A percentile compares a stretch with the other conserved stretches of the same genome.
phyloP scores from a whole-genome alignment of 2,888 invertebrate species.

The Sinelater perroti region DNA sequence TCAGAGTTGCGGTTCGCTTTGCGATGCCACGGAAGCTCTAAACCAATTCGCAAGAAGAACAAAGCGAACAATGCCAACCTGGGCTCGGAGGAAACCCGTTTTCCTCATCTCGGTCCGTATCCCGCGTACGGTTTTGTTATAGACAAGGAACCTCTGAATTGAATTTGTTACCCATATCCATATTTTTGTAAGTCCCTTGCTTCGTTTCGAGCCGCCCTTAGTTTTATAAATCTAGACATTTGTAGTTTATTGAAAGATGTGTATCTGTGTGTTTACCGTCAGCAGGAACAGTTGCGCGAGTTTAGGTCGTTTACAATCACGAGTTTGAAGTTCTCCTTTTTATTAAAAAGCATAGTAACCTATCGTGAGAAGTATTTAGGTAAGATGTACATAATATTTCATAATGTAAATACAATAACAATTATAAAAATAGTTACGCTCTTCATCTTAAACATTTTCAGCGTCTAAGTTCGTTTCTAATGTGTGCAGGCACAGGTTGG shows the following conservation, averaged over 20 bases:
- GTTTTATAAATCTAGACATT: background rate
- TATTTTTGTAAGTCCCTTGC: slow-evolving; percentile 4
- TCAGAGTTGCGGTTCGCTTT: slow-evolving; percentile 75
- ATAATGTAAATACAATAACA: slow-evolving; percentile 26
- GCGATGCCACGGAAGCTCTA: slow-evolving; percentile 70
- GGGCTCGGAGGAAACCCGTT: slow-evolving; percentile 55
- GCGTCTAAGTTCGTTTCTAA: too few relatives aligned
- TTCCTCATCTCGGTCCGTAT: slow-evolving; percentile 64
- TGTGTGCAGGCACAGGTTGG: too few relatives aligned
- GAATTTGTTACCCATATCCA: slow-evolving; percentile 35
- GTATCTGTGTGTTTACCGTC: background rate
- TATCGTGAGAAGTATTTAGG: background rate
- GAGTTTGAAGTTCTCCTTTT: too few relatives aligned
- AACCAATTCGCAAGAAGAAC: slow-evolving; percentile 59
- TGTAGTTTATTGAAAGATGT: background rate
- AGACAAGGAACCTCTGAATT: slow-evolving; percentile 59
- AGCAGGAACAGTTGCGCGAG: too few relatives aligned
- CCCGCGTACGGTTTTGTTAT: slow-evolving; percentile 70
- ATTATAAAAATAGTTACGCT: slow-evolving; percentile 13
- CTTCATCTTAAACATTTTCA: slow-evolving; percentile 31
- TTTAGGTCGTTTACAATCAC: too few relatives aligned
- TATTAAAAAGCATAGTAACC: too few relatives aligned
- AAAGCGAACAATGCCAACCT: slow-evolving; percentile 46
- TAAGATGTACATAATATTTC: slow-evolving; percentile 23
- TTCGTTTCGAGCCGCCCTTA: background rate